Base-by-base conservation (phyloP, 2,113 vertebrate species). In the Gymnarchus niloticus region DNA sequence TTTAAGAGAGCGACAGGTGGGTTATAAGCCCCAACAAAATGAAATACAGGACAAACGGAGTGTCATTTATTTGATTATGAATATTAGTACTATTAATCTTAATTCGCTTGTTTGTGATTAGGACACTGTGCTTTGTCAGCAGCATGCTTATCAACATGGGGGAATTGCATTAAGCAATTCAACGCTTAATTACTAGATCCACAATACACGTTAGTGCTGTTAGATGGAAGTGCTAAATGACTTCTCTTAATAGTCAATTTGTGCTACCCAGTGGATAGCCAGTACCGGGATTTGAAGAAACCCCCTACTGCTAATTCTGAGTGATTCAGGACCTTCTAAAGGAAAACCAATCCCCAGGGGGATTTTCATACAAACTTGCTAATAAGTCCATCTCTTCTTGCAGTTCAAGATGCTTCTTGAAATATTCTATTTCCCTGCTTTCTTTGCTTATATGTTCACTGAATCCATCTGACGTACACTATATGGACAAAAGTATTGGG, bases 81-180 rank as follows among this genome's bases (percentile, higher is more conserved):
- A 19, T 25, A 54, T 69, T 54, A 84, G 25, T 61, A 52, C 17
- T 51, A 51, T 73, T 52, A 33, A 49, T 86, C 41, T 86, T 61
- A 41, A 82, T 86, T 69, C 49, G 41, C 49, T 56, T 83, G 48
- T 83, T 69, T 54, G 78, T 33, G 57, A 82, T 81, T 48, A 52
- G 44, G 3, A 48, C 46, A 57, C 81, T 82, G 44, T 82, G 44
- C 28, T 33, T 56, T 56, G 56, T 33, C 56, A 28, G 33, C 37
- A 23, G 80, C 10, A 21, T 56, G 14, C 56, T 65, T 25, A 61
- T 61, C 76, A 73, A 41, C 17, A 14, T 1, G 21, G 28, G 44
- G 4, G 5, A 69, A 46, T 37, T 2, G 10, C n/a, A 86, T 56
- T 56, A 83, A 48, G 28, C 28, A 4, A 28, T 59, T 61, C 44